A percentile compares a stretch with the other conserved stretches of the same genome.
phyloP scores from a whole-genome alignment of 2,113 vertebrate species.

The Stictonetta naevosa region DNA sequence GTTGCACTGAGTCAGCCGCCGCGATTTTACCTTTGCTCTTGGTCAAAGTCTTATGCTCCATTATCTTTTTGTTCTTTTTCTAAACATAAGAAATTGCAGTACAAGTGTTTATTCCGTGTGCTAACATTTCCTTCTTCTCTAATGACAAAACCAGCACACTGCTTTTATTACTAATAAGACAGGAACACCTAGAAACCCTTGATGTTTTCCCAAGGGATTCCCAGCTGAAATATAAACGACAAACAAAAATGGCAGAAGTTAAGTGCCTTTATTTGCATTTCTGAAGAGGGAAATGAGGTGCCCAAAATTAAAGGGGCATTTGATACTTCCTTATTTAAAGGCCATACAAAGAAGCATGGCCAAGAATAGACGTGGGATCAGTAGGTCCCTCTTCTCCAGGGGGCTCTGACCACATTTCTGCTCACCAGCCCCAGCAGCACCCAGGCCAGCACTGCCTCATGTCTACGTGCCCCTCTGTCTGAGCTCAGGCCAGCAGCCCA shows the following conservation, averaged over 20 bases:
- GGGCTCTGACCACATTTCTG: not conserved
- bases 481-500: not conserved
- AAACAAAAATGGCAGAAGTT: not conserved
- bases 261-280: slow-evolving; percentile 35
- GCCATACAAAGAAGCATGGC: not conserved
- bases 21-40: slow-evolving; percentile 58
- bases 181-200: not conserved
- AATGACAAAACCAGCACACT: slow-evolving; percentile 9
- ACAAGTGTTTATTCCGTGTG: not conserved
- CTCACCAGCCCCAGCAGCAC: not conserved
- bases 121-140: slow-evolving; percentile 22
- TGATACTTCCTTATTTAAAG: not conserved
- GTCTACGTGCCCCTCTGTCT: fast-evolving
- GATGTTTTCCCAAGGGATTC: not conserved
- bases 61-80: slow-evolving; percentile 33
- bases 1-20: slow-evolving; percentile 48
- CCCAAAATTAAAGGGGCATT: not conserved
- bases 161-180: not conserved
- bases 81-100: slow-evolving; percentile 6
- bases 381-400: not conserved
- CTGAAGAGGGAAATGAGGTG: not conserved
- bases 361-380: not conserved
- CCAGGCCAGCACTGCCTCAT: not conserved
- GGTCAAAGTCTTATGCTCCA: slow-evolving; percentile 16
- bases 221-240: not conserved